A percentile compares a stretch with the other conserved stretches of the same genome.
Conservation (phyloP, 2,797 vertebrate genomes). For the Staurois parvus region DNA sequence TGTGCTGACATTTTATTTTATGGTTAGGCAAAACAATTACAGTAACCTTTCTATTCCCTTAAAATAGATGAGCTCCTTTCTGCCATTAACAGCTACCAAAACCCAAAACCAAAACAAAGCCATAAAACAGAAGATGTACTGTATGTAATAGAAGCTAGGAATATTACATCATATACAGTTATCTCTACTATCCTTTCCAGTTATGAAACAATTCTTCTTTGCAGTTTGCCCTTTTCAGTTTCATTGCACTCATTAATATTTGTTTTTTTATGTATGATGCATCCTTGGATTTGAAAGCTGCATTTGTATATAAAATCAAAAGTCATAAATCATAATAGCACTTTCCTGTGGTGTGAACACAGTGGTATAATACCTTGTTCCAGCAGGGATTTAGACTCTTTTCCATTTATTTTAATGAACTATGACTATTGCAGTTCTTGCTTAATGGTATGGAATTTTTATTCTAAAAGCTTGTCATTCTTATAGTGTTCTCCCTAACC, state of each 20-base stretch:
- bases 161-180: neutral
- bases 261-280: neutral
- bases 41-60: neutral
- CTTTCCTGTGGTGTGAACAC: conserved; percentile 15
- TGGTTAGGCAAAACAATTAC: neutral
- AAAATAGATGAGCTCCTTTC: neutral
- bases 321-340: conserved; percentile 7
- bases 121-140: neutral
- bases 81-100: too few relatives aligned
- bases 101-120: neutral
- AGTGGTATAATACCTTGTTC: neutral
- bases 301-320: neutral
- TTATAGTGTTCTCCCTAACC: too few relatives aligned
- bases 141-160: neutral
- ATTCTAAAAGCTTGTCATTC: neutral
- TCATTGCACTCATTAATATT: conserved; percentile 1
- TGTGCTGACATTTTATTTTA: neutral
- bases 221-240: neutral
- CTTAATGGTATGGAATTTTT: neutral
- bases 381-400: neutral
- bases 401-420: neutral
- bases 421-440: neutral
- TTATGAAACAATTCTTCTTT: neutral
- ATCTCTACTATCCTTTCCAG: neutral
- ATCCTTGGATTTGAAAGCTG: neutral